Evolutionary conservation across 2,888 invertebrate genomes (phyloP).

Genomic region (Pasiphila rectangulata): DNA sequence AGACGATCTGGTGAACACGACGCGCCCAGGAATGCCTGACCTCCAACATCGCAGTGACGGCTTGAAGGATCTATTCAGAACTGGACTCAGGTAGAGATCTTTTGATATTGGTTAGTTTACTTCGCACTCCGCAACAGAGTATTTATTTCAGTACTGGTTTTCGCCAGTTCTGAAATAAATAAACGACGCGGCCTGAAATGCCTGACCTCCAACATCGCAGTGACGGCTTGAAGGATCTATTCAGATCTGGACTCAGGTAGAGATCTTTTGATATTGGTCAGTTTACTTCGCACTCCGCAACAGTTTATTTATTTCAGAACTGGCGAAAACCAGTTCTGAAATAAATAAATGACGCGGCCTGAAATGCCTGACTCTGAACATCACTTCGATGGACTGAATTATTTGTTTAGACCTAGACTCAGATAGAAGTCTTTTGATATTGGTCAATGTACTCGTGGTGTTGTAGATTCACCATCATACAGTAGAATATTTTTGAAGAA

Average conservation of each 20-base stretch:
- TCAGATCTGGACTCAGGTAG: conserved; percentile 82
- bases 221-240: conserved; percentile 81
- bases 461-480: too few relatives aligned
- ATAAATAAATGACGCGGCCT: conserved; percentile 76
- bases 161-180: too few relatives aligned
- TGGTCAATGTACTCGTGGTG: too few relatives aligned
- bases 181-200: conserved; percentile 80
- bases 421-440: conserved; percentile 64
- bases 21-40: conserved; percentile 81
- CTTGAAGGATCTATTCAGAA: conserved; percentile 77
- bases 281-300: too few relatives aligned
- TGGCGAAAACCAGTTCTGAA: too few relatives aligned
- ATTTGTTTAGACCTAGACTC: conserved; percentile 76
- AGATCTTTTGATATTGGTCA: not conserved
- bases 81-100: conserved; percentile 80
- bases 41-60: conserved; percentile 80
- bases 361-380: conserved; percentile 82
- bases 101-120: not conserved
- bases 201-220: conserved; percentile 80
- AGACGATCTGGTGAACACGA: conserved; percentile 80
- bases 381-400: conserved; percentile 82
- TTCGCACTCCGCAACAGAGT: too few relatives aligned
- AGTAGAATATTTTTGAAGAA: too few relatives aligned
- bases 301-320: too few relatives aligned
- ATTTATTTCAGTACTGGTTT: too few relatives aligned